Conservation (phyloP, 2,888 invertebrate species). For the Ypsolopha scabrella region DNA sequence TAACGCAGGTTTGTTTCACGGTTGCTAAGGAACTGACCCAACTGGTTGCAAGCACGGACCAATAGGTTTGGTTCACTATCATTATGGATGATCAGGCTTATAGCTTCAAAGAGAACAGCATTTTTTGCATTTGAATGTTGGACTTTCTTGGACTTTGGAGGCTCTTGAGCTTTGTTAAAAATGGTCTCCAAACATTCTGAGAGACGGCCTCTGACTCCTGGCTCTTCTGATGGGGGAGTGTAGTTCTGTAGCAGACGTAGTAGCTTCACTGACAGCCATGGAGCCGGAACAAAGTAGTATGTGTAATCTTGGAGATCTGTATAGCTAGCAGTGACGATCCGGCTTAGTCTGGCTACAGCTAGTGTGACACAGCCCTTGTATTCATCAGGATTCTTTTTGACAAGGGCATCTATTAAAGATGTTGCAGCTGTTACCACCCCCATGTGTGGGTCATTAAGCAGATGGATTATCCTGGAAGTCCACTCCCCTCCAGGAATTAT, state of each 20-base stretch:
- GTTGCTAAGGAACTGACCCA: constrained; percentile 97
- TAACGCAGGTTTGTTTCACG: constrained; percentile 98
- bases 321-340: constrained; percentile 98
- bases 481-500: constrained; percentile 98
- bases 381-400: constrained; percentile 98
- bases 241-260: constrained; percentile 97
- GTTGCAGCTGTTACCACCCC: constrained; percentile 99
- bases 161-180: constrained; percentile 98
- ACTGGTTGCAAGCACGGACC: constrained; percentile 97
- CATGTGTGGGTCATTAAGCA: constrained; percentile 99
- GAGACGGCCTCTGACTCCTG: constrained; percentile 94
- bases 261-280: constrained; percentile 99
- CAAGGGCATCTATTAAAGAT: constrained; percentile 96
- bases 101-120: constrained; percentile 99
- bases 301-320: constrained; percentile 99
- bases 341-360: constrained; percentile 95
- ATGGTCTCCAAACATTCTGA: constrained; percentile 99
- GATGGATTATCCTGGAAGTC: constrained; percentile 98
- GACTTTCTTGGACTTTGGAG: constrained; percentile 99
- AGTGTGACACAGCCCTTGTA: constrained; percentile 99
- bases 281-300: constrained; percentile 99
- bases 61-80: constrained; percentile 97
- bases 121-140: constrained; percentile 99
- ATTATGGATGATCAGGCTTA: constrained; percentile 99
- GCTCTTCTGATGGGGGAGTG: constrained; percentile 95